Percentiles rank a stretch among this genome's conserved stretches.
Evolutionary conservation across 35 echinoderm and acorn worm species (phyloP).

Genomic region (Ophiothrix spiculata): DNA sequence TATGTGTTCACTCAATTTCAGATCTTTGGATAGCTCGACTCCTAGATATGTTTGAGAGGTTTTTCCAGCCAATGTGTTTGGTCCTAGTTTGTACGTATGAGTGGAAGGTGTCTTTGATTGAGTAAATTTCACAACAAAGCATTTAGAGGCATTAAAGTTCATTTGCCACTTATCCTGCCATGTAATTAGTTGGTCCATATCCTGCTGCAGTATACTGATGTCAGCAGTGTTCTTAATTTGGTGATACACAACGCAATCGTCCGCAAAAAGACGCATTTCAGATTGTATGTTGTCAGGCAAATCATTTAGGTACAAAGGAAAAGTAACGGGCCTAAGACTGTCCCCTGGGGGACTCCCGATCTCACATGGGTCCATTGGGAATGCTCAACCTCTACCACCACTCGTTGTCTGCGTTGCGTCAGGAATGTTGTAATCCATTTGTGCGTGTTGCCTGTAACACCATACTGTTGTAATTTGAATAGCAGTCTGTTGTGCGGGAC

Average conservation of each 20-base stretch:
- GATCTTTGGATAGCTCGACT: neutral
- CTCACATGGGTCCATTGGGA: neutral
- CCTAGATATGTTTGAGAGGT: neutral
- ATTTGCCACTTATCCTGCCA: neutral
- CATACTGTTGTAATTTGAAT: neutral
- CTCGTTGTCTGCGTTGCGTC: neutral
- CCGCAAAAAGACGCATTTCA: no score
- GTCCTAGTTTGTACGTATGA: neutral
- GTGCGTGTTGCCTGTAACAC: neutral
- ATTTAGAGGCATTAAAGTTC: neutral
- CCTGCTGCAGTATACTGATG: no score
- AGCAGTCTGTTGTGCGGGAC: neutral
- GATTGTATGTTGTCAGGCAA: neutral
- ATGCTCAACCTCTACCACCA: neutral
- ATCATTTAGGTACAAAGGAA: neutral
- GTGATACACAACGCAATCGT: no score
- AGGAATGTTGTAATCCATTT: neutral
- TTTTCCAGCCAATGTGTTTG: neutral
- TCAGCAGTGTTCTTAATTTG: no score
- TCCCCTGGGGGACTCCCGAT: neutral
- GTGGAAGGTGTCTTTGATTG: neutral
- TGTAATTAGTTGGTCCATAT: neutral
- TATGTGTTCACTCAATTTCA: neutral
- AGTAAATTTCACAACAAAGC: neutral
- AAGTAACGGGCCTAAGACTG: no score